Conservation (phyloP, 2,888 invertebrate genomes). For the Sepioteuthis lessoniana region DNA sequence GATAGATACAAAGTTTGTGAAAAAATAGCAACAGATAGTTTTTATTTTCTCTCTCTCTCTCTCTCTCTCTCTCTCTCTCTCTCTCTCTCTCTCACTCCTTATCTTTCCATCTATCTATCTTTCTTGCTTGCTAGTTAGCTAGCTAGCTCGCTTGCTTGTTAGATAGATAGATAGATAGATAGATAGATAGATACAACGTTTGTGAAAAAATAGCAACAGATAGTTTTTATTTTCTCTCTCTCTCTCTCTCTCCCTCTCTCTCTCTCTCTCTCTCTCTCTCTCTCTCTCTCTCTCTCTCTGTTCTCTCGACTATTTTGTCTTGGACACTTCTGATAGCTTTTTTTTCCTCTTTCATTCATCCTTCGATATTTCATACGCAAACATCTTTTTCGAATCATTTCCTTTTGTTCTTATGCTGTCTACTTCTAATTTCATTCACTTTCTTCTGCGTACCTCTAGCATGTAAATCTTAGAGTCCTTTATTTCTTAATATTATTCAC, state of each 20-base stretch:
- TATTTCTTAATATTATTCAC: not conserved
- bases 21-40: too few relatives aligned
- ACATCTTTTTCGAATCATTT: not conserved
- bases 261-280: not conserved
- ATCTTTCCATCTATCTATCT: not conserved
- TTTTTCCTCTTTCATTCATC: not conserved
- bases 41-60: too few relatives aligned
- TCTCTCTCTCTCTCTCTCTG: not conserved
- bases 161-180: too few relatives aligned
- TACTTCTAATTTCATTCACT: not conserved
- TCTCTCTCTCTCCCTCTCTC: not conserved
- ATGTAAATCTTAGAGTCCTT: not conserved
- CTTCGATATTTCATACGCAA: not conserved
- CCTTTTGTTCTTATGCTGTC: not conserved
- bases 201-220: too few relatives aligned
- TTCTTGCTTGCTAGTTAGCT: too few relatives aligned
- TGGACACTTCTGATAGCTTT: not conserved
- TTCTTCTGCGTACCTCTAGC: not conserved
- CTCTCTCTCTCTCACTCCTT: too few relatives aligned
- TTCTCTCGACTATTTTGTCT: not conserved
- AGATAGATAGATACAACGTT: too few relatives aligned
- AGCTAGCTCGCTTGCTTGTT: too few relatives aligned
- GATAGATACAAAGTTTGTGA: too few relatives aligned
- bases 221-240: too few relatives aligned
- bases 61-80: too few relatives aligned